Conservation (phyloP, 2,888 invertebrate genomes). For the Ormyrus pomaceus region DNA sequence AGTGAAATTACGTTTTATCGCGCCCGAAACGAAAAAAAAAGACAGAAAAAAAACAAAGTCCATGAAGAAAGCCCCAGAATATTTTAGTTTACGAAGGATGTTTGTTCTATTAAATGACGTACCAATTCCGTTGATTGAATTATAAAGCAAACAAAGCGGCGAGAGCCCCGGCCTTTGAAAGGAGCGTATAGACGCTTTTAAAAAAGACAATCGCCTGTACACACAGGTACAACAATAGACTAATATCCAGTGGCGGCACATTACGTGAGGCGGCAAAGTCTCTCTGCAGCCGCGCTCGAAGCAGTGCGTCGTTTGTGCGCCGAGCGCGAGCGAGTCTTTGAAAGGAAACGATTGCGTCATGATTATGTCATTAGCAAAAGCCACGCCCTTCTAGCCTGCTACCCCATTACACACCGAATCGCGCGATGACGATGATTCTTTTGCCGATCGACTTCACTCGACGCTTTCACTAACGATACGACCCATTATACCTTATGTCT, state of each 20-base stretch:
- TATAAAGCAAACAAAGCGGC: constrained; percentile 17
- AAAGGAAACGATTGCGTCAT: constrained; percentile 73
- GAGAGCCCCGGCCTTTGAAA: constrained; percentile 11
- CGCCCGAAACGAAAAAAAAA: background rate
- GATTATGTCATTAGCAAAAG: constrained; percentile 71
- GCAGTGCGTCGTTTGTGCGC: background rate
- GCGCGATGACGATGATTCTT: constrained; percentile 64
- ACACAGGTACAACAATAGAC: constrained; percentile 24
- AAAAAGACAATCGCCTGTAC: constrained; percentile 24
- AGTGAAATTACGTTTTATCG: background rate
- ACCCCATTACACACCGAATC: constrained; percentile 70
- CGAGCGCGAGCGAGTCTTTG: constrained; percentile 38
- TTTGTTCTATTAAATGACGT: constrained; percentile 37
- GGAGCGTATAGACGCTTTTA: background rate
- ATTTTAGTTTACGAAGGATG: constrained; percentile 10
- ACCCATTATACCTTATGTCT: background rate
- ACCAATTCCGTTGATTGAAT: constrained; percentile 42
- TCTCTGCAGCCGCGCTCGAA: background rate
- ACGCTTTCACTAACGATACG: background rate
- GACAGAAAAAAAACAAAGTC: background rate
- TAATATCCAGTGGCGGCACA: constrained; percentile 39
- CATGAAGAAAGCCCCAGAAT: background rate
- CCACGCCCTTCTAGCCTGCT: constrained; percentile 67
- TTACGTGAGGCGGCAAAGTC: constrained; percentile 9
- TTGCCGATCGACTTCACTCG: background rate